Conservation (phyloP, 2,888 invertebrate genomes). For the Andricus quercusramuli region DNA sequence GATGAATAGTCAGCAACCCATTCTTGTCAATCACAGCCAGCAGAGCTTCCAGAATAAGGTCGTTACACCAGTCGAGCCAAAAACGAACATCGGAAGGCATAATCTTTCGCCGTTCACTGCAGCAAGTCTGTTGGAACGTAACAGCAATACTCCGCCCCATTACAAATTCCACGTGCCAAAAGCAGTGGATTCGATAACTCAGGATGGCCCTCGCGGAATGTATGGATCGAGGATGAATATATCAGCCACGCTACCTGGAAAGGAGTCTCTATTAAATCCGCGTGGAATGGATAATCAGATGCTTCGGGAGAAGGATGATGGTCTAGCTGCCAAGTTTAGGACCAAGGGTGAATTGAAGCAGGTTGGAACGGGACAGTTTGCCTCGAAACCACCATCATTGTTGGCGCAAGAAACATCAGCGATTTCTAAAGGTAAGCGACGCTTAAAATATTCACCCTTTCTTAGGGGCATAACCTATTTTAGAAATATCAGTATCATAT, state of each 20-base stretch:
- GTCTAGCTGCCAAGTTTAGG: slow-evolving; percentile 86
- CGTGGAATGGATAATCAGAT: slow-evolving; percentile 72
- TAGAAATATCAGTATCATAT: slow-evolving; percentile 30
- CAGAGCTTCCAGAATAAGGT: slow-evolving; percentile 75
- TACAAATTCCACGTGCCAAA: slow-evolving; percentile 85
- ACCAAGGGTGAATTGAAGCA: slow-evolving; percentile 92
- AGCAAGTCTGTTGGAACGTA: slow-evolving; percentile 79
- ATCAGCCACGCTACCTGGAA: slow-evolving; percentile 71
- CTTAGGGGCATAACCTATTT: background rate
- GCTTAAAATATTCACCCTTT: slow-evolving; percentile 1
- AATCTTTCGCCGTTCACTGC: slow-evolving; percentile 82
- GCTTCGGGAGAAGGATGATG: slow-evolving; percentile 78
- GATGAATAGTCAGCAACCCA: slow-evolving; percentile 72
- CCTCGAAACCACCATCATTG: slow-evolving; percentile 63
- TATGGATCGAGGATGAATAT: slow-evolving; percentile 72
- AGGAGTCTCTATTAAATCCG: slow-evolving; percentile 71
- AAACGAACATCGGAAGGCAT: slow-evolving; percentile 79
- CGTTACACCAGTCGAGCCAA: slow-evolving; percentile 76
- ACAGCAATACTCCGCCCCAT: slow-evolving; percentile 79
- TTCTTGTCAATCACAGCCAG: slow-evolving; percentile 71
- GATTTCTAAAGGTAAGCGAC: slow-evolving; percentile 69
- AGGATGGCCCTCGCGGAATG: slow-evolving; percentile 71
- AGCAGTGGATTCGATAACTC: slow-evolving; percentile 84
- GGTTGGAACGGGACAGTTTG: slow-evolving; percentile 71
- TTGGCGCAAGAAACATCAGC: slow-evolving; percentile 64